Percentiles rank a stretch among this genome's conserved stretches.
These are phyloP conservation scores for Perdix hodgsoniae DNA, from an alignment of 2,797 vertebrate genomes.

Conservation along the genomic window DNA sequence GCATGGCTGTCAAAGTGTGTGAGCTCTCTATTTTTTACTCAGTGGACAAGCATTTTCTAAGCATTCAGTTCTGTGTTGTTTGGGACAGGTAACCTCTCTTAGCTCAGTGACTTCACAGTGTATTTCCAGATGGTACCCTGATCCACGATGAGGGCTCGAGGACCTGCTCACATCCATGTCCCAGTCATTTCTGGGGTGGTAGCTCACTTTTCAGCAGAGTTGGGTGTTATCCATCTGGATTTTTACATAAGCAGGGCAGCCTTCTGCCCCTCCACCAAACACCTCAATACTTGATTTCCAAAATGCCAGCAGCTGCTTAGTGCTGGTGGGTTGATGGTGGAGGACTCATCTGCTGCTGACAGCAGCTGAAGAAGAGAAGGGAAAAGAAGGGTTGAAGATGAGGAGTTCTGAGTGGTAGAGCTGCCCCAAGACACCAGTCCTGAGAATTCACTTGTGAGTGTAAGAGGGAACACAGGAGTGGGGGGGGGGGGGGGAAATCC, in stretches of 20 bases:
- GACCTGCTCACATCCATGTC: accelerated
- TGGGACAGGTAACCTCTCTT: background rate
- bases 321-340: background rate
- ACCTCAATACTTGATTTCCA: background rate
- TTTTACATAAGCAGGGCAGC: background rate
- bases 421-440: background rate
- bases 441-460: slow-evolving; percentile 40
- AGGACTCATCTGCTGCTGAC: background rate
- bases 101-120: background rate
- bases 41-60: background rate
- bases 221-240: background rate
- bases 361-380: background rate
- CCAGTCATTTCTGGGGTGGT: background rate
- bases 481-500: slow-evolving; percentile 10
- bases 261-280: background rate
- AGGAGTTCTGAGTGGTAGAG: background rate
- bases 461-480: slow-evolving; percentile 19
- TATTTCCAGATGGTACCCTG: background rate
- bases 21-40: background rate
- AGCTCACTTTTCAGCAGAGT: background rate
- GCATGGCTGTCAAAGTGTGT: background rate
- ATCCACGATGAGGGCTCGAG: background rate
- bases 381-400: background rate
- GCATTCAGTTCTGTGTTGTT: background rate
- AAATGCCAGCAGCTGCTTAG: background rate